phyloP scores from a whole-genome alignment of 92 coral and sea anemone genomes.

The Siderastrea radians region DNA sequence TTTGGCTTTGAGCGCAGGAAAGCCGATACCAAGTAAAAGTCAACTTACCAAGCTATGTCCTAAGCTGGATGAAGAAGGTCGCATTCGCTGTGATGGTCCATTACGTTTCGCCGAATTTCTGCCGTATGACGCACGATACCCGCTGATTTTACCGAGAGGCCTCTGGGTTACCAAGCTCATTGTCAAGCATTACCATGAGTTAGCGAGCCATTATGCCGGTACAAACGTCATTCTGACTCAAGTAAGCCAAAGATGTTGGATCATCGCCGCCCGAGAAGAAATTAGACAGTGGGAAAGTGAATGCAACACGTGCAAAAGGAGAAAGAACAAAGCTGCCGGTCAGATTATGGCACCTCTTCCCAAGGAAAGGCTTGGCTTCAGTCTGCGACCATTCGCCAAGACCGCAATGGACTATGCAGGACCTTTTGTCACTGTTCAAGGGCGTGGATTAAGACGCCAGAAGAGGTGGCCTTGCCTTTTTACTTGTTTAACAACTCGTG shows the following conservation, averaged over 20 bases:
- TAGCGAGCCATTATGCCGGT: neutral
- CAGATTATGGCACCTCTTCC: slow-evolving; percentile 76
- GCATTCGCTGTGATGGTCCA: slow-evolving; percentile 50
- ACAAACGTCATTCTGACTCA: slow-evolving; percentile 49
- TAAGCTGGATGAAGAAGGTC: slow-evolving; percentile 51
- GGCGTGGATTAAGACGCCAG: slow-evolving; percentile 56
- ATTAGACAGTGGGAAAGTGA: slow-evolving; percentile 53
- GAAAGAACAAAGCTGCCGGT: slow-evolving; percentile 50
- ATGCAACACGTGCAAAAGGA: slow-evolving; percentile 18
- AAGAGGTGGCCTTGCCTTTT: slow-evolving; percentile 76
- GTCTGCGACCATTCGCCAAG: slow-evolving; percentile 64
- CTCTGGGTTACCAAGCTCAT: slow-evolving; percentile 27
- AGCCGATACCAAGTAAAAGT: slow-evolving; percentile 29
- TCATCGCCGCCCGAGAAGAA: slow-evolving; percentile 60
- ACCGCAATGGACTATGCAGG: slow-evolving; percentile 70
- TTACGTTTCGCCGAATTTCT: slow-evolving; percentile 50
- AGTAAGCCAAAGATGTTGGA: too few species aligned
- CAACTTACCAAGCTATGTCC: slow-evolving; percentile 22
- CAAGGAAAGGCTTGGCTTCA: slow-evolving; percentile 37
- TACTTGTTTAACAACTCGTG: slow-evolving; percentile 63
- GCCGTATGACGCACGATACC: slow-evolving; percentile 43
- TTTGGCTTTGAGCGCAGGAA: neutral
- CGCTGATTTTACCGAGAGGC: slow-evolving; percentile 56
- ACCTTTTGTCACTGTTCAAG: slow-evolving; percentile 67
- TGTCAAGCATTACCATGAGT: neutral